Evolutionary conservation across 2,888 invertebrate species (phyloP), one percentile per base, ranked within the genome.

Genomic region (Mellilla xanthometata): DNA sequence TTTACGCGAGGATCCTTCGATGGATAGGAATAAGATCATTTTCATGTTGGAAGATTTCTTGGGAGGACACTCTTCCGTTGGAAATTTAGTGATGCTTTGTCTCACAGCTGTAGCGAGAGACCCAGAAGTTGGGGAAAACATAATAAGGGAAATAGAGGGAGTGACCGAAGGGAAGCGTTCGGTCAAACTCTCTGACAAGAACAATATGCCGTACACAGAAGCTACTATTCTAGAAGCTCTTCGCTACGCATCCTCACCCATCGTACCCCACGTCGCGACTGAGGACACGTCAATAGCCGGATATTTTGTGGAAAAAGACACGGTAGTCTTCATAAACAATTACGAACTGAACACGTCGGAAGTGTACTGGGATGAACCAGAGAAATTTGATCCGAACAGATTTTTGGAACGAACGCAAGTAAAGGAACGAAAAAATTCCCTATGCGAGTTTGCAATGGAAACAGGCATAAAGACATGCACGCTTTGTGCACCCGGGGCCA

Each of bases 201-300:
- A 90, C 0, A 78, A 77, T 1, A 91, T 97, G 84, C 95, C 95
- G 0, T 96, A 95, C 71, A 95, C 95, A 0, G 95, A 96, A 79
- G 96, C 95, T 0, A 94, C 95, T 0, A 91, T 97, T 8, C 91
- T 94, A 60, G 97, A 97, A 82, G 94, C 95, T 0, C 77, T 97
- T 0, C 81, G 97, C 35, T 93, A 93, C 39, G 93, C 95, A 0
- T 96, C 96, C 0, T 97, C 97, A 0, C 97, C 97, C 0, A 97
- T 97, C 45, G 97, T 97, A 0, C 97, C 97, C 0, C 97, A 97
- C 68, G 96, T 96, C 0, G 96, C 97, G 0, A 95, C 95, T 0
- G 92, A 93, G 59, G 93, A 95, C 63, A 93, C 94, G 0, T 88
- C 91, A 0, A 92, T 97, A 3, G 91, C 93, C 28, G 96, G 94